These are phyloP conservation scores for Zaprionus ornatus DNA, from an alignment of 1,140 invertebrate species.

Conservation along the genomic window DNA sequence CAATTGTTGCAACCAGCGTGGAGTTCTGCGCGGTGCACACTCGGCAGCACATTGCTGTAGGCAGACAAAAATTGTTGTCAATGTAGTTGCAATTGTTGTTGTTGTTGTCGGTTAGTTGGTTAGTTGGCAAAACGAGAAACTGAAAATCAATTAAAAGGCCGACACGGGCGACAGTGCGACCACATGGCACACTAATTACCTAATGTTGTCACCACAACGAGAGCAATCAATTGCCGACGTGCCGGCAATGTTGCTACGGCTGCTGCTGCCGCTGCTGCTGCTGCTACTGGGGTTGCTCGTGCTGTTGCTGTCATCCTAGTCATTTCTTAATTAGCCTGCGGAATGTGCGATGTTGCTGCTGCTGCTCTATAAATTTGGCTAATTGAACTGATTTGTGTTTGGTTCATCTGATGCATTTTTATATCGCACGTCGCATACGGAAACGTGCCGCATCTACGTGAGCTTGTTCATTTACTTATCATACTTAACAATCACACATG, in stretches of 20 bases:
- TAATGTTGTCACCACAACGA: conserved; percentile 79
- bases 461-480: conserved; percentile 58
- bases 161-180: conserved; percentile 7
- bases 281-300: background rate
- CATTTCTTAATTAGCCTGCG: conserved; percentile 60
- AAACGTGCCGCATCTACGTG: conserved; percentile 72
- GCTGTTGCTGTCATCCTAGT: conserved; percentile 29
- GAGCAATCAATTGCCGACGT: conserved; percentile 76
- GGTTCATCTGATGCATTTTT: conserved; percentile 69
- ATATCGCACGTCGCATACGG: conserved; percentile 67
- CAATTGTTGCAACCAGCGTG: conserved; percentile 59
- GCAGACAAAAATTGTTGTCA: background rate
- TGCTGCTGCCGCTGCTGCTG: conserved; percentile 6
- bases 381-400: conserved; percentile 76
- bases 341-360: conserved; percentile 22
- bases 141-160: conserved; percentile 50
- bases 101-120: background rate
- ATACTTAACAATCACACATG: conserved; percentile 15
- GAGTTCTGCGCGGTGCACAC: conserved; percentile 60
- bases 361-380: conserved; percentile 66
- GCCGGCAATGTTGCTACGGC: conserved; percentile 33
- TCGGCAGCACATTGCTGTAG: conserved; percentile 36
- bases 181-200: conserved; percentile 66
- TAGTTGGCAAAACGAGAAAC: conserved; percentile 10
- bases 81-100: background rate